Percentiles rank a stretch among this genome's conserved stretches.
Conservation (phyloP, 2,797 vertebrate genomes). For the Scolopax bukidnonensis region DNA sequence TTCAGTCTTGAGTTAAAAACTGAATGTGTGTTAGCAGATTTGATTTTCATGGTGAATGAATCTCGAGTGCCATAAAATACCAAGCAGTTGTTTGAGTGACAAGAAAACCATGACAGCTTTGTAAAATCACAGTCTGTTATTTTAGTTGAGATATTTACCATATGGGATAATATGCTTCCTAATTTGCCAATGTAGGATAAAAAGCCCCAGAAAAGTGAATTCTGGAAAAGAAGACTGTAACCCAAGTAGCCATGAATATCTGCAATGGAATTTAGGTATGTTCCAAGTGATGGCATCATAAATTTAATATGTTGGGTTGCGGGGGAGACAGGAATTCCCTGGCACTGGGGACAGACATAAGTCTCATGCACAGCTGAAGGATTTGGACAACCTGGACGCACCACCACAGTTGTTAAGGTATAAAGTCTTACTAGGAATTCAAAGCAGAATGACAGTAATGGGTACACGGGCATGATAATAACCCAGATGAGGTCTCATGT, state of each 20-base stretch:
- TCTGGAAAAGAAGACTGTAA: not conserved
- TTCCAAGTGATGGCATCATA: not conserved
- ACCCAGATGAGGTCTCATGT: not conserved
- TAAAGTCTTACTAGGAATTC: not conserved
- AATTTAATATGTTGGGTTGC: not conserved
- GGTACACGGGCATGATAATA: not conserved
- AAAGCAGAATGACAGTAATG: not conserved
- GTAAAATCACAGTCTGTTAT: not conserved
- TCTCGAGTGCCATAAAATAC: not conserved
- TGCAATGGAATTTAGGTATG: not conserved
- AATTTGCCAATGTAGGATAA: not conserved
- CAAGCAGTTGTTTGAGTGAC: not conserved
- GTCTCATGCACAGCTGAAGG: not conserved
- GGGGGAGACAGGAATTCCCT: not conserved
- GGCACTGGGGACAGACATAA: accelerated
- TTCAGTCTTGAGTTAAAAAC: not conserved
- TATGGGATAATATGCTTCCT: not conserved
- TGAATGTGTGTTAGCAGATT: not conserved
- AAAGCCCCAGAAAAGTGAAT: not conserved
- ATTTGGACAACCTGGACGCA: not conserved
- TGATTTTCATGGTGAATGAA: not conserved
- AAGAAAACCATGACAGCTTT: not conserved
- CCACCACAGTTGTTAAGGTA: not conserved
- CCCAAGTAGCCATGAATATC: not conserved
- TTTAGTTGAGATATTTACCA: not conserved